Evolutionary conservation across 2,888 invertebrate species (phyloP).

Genomic region (Agrochola lychnidis): DNA sequence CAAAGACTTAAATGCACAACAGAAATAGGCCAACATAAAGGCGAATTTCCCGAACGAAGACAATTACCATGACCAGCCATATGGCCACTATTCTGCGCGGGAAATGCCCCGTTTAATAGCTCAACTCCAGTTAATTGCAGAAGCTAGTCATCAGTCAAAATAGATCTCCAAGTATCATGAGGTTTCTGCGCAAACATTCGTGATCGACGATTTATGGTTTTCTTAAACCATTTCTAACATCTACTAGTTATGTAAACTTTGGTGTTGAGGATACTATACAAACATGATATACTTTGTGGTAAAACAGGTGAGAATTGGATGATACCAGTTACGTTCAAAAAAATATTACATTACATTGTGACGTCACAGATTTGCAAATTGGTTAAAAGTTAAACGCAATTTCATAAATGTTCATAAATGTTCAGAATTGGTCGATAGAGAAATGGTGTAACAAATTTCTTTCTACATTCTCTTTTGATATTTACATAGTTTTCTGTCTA

Average conservation of each 20-base stretch:
- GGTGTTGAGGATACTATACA: conserved; percentile 23
- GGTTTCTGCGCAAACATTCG: conserved; percentile 55
- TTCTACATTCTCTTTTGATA: not conserved
- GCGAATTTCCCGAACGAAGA: not conserved
- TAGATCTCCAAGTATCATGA: conserved; percentile 42
- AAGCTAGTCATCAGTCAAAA: conserved; percentile 34
- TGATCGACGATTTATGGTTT: conserved; percentile 52
- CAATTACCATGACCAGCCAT: conserved; percentile 6
- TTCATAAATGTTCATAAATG: not conserved
- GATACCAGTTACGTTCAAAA: conserved; percentile 28
- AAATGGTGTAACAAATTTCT: not conserved
- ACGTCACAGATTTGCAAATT: conserved; percentile 35
- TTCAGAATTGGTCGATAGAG: not conserved
- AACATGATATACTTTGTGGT: conserved; percentile 33
- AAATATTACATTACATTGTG: conserved; percentile 18
- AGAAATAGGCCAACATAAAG: conserved; percentile 16
- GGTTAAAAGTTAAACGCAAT: conserved; percentile 2
- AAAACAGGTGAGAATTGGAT: conserved; percentile 43
- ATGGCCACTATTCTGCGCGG: conserved; percentile 10
- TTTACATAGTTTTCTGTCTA: not conserved
- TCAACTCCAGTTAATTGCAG: conserved; percentile 30
- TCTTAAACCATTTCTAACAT: conserved; percentile 40
- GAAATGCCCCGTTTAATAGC: conserved; percentile 40
- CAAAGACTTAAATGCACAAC: not conserved
- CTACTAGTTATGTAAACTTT: conserved; percentile 50